Evolutionary conservation across 2,888 invertebrate species (phyloP), one percentile per base, ranked within the genome.

Genomic region (Alloplasta piceator): DNA sequence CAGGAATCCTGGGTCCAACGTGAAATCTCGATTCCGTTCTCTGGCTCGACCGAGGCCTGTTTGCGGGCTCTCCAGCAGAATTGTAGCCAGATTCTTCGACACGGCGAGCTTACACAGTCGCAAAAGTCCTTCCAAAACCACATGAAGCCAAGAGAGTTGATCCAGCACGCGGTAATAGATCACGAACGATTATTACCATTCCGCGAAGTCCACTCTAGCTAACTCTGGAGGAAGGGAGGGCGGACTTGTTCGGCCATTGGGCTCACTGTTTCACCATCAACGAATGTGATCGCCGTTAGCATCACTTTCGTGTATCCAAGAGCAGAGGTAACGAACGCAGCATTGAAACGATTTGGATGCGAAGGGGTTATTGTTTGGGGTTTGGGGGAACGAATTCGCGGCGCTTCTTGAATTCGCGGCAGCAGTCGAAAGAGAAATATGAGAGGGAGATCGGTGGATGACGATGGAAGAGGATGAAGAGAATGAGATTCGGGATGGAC

Each of bases 161-260:
- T 56, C 50, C 52, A 26, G 70, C 48, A 67, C 50, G 68, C 60
- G 55, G 26, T 55, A 83, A 83, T 83, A 84, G 83, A 83, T 78
- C 82, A 78, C 82, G 77, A 82, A 80, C 75, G 82, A 80, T 82
- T 80, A 84, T 84, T 82, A 82, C 78, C 82, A 83, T 82, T 78
- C 83, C 82, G 67, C 66, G 63, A 75, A 78, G 75, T 82, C 82
- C 74, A 50, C 36, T 46, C 16, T 9, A 12, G 72, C 63, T 43
- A 61, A 77, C 73, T 66, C 26, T 26, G 26, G 3, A 26, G 26
- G 3, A 3, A 26, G 26, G 16, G 71, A 26, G 58, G 68, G 68
- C 80, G 64, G 70, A 74, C 68, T 78, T 68, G 75, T 66, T 66
- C 43, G 38, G 52, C 70, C 64, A 50, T 36, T 50, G 43, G 7